A percentile compares a stretch with the other conserved stretches of the same genome.
These are phyloP conservation scores for Xyrichtys novacula DNA, from an alignment of 2,797 vertebrate species.

Conservation along the genomic window DNA sequence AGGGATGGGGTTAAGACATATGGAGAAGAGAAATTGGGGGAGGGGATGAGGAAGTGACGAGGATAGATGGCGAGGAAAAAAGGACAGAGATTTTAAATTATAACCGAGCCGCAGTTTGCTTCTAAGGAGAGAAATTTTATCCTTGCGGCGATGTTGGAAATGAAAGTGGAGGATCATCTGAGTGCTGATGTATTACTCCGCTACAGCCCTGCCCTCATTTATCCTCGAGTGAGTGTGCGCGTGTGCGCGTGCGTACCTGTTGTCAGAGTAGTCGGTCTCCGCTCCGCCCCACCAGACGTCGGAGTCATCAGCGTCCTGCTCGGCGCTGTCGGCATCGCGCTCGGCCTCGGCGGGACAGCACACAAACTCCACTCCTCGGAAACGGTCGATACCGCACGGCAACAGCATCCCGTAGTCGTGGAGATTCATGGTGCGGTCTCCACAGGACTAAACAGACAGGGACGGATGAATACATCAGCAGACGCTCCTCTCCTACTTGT, in stretches of 20 bases:
- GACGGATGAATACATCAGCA: not conserved
- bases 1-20: slow-evolving; percentile 12
- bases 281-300: slow-evolving; percentile 98
- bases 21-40: not conserved
- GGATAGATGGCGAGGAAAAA: slow-evolving; percentile 22
- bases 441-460: slow-evolving; percentile 89
- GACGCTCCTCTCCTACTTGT: fast-evolving
- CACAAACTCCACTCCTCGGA: slow-evolving; percentile 97
- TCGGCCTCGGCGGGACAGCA: slow-evolving; percentile 94
- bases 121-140: slow-evolving; percentile 33
- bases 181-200: slow-evolving; percentile 22
- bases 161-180: slow-evolving; percentile 30
- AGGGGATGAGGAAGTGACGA: slow-evolving; percentile 16
- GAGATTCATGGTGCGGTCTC: slow-evolving; percentile 95
- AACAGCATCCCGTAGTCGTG: slow-evolving; percentile 97
- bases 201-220: slow-evolving; percentile 27
- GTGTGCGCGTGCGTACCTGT: slow-evolving; percentile 83
- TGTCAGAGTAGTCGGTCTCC: slow-evolving; percentile 93
- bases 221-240: slow-evolving; percentile 4
- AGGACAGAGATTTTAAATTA: slow-evolving; percentile 30
- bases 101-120: slow-evolving; percentile 19
- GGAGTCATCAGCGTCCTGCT: slow-evolving; percentile 92
- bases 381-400: slow-evolving; percentile 96
- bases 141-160: slow-evolving; percentile 3
- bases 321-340: slow-evolving; percentile 87